A percentile compares a stretch with the other conserved stretches of the same genome.
Evolutionary conservation across 1,140 invertebrate genomes (phyloP).

Genomic region (Lanistes nyassanus): DNA sequence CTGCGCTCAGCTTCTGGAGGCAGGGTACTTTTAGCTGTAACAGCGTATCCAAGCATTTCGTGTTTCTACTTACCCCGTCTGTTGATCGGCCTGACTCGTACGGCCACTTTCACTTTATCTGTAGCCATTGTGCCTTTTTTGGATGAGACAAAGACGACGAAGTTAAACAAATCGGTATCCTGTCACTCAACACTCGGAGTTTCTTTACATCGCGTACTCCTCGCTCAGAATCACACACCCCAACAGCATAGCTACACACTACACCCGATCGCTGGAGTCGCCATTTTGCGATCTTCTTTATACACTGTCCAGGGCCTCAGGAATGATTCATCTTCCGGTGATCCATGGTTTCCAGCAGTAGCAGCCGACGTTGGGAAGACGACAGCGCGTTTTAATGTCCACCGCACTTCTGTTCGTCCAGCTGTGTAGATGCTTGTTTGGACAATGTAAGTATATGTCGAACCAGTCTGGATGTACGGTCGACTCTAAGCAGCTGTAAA

Average conservation of each 20-base stretch:
- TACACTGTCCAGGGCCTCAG: constrained; percentile 26
- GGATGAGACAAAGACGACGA: not conserved
- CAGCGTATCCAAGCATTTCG: too few relatives aligned
- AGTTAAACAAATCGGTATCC: constrained; percentile 12
- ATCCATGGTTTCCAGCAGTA: not conserved
- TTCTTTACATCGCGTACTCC: constrained; percentile 17
- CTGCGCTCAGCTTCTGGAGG: too few relatives aligned
- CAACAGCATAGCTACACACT: too few relatives aligned
- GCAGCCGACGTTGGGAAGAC: too few relatives aligned
- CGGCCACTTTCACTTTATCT: constrained; percentile 94
- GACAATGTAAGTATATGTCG: constrained; percentile 4
- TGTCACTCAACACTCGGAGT: not conserved
- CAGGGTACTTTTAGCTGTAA: too few relatives aligned
- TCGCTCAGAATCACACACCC: not conserved
- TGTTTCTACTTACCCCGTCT: constrained; percentile 81
- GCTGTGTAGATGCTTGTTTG: too few relatives aligned
- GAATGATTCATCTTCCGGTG: constrained; percentile 31
- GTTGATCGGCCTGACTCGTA: constrained; percentile 95
- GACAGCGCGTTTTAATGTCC: too few relatives aligned
- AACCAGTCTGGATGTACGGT: constrained; percentile 1
- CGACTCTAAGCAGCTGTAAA: too few relatives aligned
- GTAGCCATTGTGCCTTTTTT: constrained; percentile 8
- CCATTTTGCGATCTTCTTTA: constrained; percentile 25
- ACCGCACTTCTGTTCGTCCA: too few relatives aligned
- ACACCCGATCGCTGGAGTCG: not conserved